A percentile compares a stretch with the other conserved stretches of the same genome.
Evolutionary conservation across 2,113 vertebrate species (phyloP).

Genomic region (Furnarius figulus): DNA sequence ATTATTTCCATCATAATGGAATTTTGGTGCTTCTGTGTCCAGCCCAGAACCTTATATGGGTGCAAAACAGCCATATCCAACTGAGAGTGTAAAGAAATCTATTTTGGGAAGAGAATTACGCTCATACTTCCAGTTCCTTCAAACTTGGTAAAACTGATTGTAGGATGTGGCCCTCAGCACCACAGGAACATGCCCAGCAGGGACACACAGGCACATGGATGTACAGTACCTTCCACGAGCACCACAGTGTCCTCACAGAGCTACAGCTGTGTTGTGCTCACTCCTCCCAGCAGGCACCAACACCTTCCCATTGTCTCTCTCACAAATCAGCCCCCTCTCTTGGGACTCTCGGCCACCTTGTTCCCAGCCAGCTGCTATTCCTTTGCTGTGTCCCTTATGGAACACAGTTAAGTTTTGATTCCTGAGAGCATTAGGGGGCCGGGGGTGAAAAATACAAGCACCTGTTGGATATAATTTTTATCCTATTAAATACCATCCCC

Average conservation of each 20-base stretch:
- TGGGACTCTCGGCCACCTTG: background rate
- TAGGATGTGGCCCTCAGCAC: rapidly evolving
- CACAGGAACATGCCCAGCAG: background rate
- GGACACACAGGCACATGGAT: rapidly evolving
- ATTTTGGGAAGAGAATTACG: background rate
- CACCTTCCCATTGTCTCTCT: background rate
- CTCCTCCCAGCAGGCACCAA: background rate
- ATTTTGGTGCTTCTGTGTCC: background rate
- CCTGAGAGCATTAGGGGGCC: background rate
- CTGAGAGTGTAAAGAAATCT: background rate
- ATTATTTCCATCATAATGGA: slow-evolving; percentile 10
- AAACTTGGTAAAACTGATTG: background rate
- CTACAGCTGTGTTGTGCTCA: background rate
- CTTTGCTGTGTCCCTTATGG: background rate
- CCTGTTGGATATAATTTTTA: background rate
- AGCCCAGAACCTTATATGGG: background rate
- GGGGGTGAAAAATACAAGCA: background rate
- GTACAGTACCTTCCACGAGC: rapidly evolving
- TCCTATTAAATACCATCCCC: background rate
- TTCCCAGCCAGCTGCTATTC: background rate
- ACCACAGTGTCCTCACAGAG: background rate
- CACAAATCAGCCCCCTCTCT: background rate
- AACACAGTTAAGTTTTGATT: background rate
- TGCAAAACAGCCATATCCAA: background rate
- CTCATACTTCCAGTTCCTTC: background rate